These are phyloP conservation scores for Vimba vimba DNA, from an alignment of 2,113 vertebrate species.

Conservation along the genomic window DNA sequence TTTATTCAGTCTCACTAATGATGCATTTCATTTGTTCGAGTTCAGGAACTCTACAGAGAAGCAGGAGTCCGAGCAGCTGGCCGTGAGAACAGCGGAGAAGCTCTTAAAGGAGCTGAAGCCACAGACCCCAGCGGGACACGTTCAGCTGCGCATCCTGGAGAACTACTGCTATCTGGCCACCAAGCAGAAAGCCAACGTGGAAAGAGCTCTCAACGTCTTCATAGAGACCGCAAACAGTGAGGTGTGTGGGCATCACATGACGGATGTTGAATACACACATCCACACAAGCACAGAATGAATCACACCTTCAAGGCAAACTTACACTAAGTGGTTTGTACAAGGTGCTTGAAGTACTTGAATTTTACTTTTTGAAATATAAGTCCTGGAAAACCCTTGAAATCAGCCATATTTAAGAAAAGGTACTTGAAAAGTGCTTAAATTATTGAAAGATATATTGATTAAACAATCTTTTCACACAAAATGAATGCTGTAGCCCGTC, in stretches of 20 bases:
- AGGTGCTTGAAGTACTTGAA: too few relatives aligned
- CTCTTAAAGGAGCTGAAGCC: conserved; percentile 94
- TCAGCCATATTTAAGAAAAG: too few relatives aligned
- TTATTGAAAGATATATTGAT: too few relatives aligned
- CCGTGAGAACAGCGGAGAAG: conserved; percentile 94
- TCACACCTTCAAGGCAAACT: not conserved
- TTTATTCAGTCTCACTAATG: not conserved
- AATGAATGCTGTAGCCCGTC: too few relatives aligned
- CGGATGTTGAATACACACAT: conserved; percentile 43
- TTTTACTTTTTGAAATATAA: too few relatives aligned
- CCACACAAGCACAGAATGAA: not conserved
- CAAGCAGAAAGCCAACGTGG: conserved; percentile 90
- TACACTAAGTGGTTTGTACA: not conserved
- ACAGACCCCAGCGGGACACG: conserved; percentile 85
- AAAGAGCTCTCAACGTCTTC: conserved; percentile 88
- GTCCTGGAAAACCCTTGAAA: too few relatives aligned
- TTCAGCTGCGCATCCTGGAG: conserved; percentile 92
- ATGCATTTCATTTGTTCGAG: not conserved
- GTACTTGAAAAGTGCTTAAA: too few relatives aligned
- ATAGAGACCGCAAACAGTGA: conserved; percentile 90
- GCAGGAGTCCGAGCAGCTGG: conserved; percentile 92
- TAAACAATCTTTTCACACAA: too few relatives aligned
- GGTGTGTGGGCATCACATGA: conserved; percentile 73
- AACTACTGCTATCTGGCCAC: conserved; percentile 93
- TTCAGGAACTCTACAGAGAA: conserved; percentile 91